Percentiles rank a stretch among this genome's conserved stretches.
Evolutionary conservation across 2,113 vertebrate genomes (phyloP).

Genomic region (Zosterops borbonicus): DNA sequence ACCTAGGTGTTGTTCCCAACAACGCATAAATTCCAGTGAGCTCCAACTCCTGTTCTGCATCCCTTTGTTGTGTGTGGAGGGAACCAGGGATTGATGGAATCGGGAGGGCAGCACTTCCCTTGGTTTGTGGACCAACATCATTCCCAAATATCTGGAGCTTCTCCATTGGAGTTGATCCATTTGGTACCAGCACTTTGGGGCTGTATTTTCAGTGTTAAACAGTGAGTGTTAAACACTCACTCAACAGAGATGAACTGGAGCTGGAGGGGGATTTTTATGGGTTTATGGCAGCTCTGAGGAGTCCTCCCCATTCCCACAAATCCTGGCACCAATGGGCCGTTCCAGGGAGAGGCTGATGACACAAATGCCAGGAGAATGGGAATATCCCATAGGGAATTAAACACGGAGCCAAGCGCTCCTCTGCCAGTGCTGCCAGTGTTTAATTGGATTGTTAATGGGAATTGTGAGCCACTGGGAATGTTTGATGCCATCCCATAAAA

Average conservation of each 20-base stretch:
- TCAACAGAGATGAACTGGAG: background rate
- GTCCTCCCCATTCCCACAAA: background rate
- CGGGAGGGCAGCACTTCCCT: background rate
- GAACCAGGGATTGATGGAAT: background rate
- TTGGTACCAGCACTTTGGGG: background rate
- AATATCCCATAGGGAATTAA: background rate
- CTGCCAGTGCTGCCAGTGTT: background rate
- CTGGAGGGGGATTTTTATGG: background rate
- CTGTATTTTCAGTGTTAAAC: constrained; percentile 28
- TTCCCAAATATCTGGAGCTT: background rate
- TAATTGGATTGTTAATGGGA: background rate
- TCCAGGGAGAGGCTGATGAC: background rate
- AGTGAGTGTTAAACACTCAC: background rate
- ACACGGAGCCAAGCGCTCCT: background rate
- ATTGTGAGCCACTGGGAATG: background rate
- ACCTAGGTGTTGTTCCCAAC: background rate
- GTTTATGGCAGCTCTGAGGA: background rate
- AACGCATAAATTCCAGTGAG: accelerated
- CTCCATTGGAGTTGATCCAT: background rate
- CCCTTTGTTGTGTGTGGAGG: background rate
- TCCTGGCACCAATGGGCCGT: background rate
- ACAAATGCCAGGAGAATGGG: background rate
- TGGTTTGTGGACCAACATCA: background rate
- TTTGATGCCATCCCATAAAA: background rate
- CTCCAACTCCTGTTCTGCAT: background rate